Conservation (phyloP, 2,888 invertebrate genomes). For the Strigamia maritima region DNA sequence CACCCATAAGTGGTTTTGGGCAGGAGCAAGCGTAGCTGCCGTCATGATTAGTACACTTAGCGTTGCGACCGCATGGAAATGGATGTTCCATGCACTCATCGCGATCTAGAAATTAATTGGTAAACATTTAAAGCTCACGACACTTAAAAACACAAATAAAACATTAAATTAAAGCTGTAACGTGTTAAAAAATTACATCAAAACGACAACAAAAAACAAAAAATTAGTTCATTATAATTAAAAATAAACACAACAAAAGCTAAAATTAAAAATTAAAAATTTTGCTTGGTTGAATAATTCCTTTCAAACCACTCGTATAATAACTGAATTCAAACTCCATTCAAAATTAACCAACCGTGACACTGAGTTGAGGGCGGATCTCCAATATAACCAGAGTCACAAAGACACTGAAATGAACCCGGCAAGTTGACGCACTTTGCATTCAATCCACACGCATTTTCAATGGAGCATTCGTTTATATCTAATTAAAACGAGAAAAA, state of each 20-base stretch:
- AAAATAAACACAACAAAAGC: background rate
- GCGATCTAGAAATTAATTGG: slow-evolving; percentile 40
- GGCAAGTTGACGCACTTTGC: slow-evolving; percentile 46
- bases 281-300: slow-evolving; percentile 27
- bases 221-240: no score
- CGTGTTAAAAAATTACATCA: no score
- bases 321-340: background rate
- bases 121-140: background rate
- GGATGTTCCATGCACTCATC: slow-evolving; percentile 46
- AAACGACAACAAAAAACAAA: background rate
- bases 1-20: slow-evolving; percentile 47
- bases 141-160: background rate
- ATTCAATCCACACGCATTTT: slow-evolving; percentile 45
- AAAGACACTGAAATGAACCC: slow-evolving; percentile 46
- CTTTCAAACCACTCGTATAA: slow-evolving; percentile 7
- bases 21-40: slow-evolving; percentile 47
- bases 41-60: slow-evolving; percentile 48
- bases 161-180: background rate
- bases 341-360: slow-evolving; percentile 42
- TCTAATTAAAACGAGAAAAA: slow-evolving; percentile 40
- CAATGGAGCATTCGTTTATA: slow-evolving; percentile 46
- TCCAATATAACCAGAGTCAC: slow-evolving; percentile 42
- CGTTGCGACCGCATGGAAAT: slow-evolving; percentile 48
- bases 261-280: no score
- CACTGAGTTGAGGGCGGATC: slow-evolving; percentile 44